Evolutionary conservation across 1,140 invertebrate genomes (phyloP).

Genomic region (Drosophila simulans): DNA sequence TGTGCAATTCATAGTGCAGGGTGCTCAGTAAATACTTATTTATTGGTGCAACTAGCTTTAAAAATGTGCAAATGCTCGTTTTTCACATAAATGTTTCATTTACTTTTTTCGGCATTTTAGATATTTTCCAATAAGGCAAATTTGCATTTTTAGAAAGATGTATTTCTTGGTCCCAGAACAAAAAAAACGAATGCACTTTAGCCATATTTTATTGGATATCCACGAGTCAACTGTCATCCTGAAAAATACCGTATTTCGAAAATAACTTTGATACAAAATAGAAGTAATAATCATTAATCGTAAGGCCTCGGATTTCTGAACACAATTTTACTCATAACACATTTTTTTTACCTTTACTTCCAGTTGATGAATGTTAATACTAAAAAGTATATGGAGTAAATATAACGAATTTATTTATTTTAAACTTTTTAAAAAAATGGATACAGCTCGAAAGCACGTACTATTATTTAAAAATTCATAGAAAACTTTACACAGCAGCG

Average conservation of each 20-base stretch:
- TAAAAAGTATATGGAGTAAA: no score
- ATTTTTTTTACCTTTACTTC: background rate
- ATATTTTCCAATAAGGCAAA: conserved; percentile 26
- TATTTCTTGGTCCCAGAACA: background rate
- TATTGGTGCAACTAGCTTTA: conserved; percentile 21
- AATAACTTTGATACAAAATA: conserved; percentile 7
- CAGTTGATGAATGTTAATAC: no score
- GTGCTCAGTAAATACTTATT: conserved; percentile 5
- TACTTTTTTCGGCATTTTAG: conserved; percentile 26
- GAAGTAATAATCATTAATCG: background rate
- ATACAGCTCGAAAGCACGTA: no score
- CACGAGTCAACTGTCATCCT: conserved; percentile 13
- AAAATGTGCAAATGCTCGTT: conserved; percentile 8
- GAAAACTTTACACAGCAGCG: no score
- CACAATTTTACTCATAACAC: background rate
- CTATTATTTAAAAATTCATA: no score
- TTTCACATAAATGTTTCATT: conserved; percentile 11
- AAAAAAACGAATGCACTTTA: conserved; percentile 12
- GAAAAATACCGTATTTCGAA: conserved; percentile 22
- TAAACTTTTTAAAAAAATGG: no score
- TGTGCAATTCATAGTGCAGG: conserved; percentile 19
- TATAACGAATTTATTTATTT: no score
- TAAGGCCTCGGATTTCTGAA: background rate
- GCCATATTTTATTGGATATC: conserved; percentile 17
- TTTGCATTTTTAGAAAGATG: conserved; percentile 11